phyloP scores from a whole-genome alignment of 2,888 invertebrate species.

The Argyresthia albistria region DNA sequence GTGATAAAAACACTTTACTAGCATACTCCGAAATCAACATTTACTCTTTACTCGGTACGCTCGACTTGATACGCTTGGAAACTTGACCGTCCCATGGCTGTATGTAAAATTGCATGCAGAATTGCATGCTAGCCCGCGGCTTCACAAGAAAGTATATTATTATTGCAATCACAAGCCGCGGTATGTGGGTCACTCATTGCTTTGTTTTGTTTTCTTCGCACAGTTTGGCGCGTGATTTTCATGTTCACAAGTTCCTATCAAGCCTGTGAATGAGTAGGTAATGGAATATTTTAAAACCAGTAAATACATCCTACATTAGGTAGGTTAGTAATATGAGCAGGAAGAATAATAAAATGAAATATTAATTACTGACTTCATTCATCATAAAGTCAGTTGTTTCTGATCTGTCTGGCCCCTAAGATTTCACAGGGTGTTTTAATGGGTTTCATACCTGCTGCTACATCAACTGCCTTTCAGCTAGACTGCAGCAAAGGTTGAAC shows the following conservation, averaged over 20 bases:
- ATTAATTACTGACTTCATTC: too few relatives aligned
- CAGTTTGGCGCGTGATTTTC: slow-evolving; percentile 4
- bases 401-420: too few relatives aligned
- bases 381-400: too few relatives aligned
- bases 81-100: neutral
- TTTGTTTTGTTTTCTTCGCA: slow-evolving; percentile 33
- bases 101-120: slow-evolving; percentile 5
- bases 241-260: neutral
- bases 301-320: too few relatives aligned
- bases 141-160: slow-evolving; percentile 51
- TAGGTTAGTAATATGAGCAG: too few relatives aligned
- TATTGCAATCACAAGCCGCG: slow-evolving; percentile 47
- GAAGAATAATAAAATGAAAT: too few relatives aligned
- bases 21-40: neutral
- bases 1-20: neutral
- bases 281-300: too few relatives aligned
- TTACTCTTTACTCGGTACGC: neutral
- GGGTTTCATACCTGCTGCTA: too few relatives aligned
- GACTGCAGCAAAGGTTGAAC: too few relatives aligned
- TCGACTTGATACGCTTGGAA: neutral
- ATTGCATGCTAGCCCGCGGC: slow-evolving; percentile 16
- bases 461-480: too few relatives aligned
- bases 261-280: too few relatives aligned
- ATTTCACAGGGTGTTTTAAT: too few relatives aligned
- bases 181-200: slow-evolving; percentile 50